These are phyloP conservation scores for Drosophila willistoni DNA, from an alignment of 1,140 invertebrate genomes.

Conservation along the genomic window DNA sequence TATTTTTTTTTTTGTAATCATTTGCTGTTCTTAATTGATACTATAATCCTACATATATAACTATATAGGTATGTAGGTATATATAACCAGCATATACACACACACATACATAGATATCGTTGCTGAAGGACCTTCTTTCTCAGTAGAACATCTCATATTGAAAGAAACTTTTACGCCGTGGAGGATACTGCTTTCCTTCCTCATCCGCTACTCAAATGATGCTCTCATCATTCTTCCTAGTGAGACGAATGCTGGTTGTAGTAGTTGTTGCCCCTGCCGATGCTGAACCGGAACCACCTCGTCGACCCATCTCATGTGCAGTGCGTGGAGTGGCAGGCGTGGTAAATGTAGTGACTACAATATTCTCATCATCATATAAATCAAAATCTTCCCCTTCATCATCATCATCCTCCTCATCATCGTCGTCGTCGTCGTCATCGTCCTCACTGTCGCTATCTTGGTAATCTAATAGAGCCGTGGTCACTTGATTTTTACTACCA, in stretches of 20 bases:
- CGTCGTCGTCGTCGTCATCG: conserved; percentile 73
- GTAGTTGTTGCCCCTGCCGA: conserved; percentile 53
- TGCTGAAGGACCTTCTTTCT: conserved; percentile 19
- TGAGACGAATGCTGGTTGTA: conserved; percentile 74
- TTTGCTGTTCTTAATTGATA: conserved; percentile 44
- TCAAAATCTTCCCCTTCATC: conserved; percentile 81
- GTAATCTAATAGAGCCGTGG: conserved; percentile 72
- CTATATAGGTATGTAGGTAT: not conserved
- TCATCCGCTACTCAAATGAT: conserved; percentile 73
- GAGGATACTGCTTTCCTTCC: conserved; percentile 15
- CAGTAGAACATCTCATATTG: conserved; percentile 71
- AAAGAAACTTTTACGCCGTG: conserved; percentile 29
- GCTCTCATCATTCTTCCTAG: conserved; percentile 81
- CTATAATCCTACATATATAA: conserved; percentile 16
- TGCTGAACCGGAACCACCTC: conserved; percentile 39
- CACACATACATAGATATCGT: conserved; percentile 22
- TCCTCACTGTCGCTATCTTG: conserved; percentile 69
- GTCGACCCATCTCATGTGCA: conserved; percentile 31
- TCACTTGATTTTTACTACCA: conserved; percentile 64
- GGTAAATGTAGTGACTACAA: conserved; percentile 77
- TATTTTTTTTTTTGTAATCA: conserved; percentile 9
- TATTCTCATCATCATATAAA: conserved; percentile 81
- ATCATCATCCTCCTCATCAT: conserved; percentile 78
- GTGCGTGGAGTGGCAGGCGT: conserved; percentile 49
- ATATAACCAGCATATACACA: conserved; percentile 16